Conservation (phyloP, 2,888 invertebrate species). For the Patella depressa region DNA sequence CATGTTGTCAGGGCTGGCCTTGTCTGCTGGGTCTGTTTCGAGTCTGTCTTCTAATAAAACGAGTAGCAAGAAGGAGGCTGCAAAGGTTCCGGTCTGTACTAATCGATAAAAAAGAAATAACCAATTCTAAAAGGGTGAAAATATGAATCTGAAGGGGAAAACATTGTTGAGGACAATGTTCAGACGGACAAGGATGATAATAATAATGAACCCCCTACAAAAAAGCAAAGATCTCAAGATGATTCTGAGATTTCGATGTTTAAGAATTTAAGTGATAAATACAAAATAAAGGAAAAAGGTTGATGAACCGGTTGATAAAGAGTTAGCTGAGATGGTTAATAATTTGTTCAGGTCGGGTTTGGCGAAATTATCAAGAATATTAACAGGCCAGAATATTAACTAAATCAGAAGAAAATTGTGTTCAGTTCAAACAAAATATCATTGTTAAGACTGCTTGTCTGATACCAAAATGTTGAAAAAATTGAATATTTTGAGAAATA, state of each 20-base stretch:
- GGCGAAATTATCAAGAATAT: constrained; percentile 15
- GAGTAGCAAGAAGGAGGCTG: too few species aligned
- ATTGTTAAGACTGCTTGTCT: too few species aligned
- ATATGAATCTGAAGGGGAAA: too few species aligned
- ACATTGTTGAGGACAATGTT: not conserved
- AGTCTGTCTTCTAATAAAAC: too few species aligned
- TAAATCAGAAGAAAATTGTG: too few species aligned
- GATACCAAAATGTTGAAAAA: too few species aligned
- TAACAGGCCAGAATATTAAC: constrained; percentile 17
- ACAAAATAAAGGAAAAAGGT: constrained; percentile 17
- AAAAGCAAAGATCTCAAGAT: not conserved
- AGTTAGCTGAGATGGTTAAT: constrained; percentile 22
- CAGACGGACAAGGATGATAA: too few species aligned
- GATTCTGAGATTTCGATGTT: not conserved
- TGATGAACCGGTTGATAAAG: constrained; percentile 15
- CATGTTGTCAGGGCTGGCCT: not conserved
- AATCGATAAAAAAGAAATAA: too few species aligned
- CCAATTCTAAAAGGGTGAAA: too few species aligned
- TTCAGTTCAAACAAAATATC: too few species aligned
- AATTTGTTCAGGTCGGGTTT: constrained; percentile 19
- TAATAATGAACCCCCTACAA: not conserved
- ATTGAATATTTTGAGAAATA: too few species aligned
- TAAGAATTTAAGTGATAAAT: not conserved
- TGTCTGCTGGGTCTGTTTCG: not conserved
- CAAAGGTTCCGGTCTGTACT: too few species aligned